Percentiles rank a stretch among this genome's conserved stretches.
These are phyloP conservation scores for Neosilurus hyrtlii DNA, from an alignment of 2,797 vertebrate species.

Conservation along the genomic window DNA sequence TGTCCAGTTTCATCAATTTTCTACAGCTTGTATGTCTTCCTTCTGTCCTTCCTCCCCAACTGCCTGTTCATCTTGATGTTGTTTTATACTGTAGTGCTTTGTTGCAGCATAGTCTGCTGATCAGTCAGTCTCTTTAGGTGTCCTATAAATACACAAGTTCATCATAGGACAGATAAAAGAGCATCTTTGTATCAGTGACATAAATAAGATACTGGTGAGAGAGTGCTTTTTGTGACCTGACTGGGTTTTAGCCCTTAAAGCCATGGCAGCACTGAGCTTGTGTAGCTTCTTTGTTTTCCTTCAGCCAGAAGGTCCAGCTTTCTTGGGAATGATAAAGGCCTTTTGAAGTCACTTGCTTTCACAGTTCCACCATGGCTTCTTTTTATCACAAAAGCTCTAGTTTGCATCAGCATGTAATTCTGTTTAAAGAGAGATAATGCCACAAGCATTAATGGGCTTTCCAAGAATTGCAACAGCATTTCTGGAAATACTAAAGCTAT, in stretches of 20 bases:
- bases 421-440: not conserved
- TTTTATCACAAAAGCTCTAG: slow-evolving; percentile 26
- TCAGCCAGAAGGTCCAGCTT: slow-evolving; percentile 33
- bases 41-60: not conserved
- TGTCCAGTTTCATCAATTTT: not conserved
- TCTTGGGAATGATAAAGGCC: slow-evolving; percentile 23
- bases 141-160: slow-evolving; percentile 12
- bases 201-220: not conserved
- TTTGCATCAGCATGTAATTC: slow-evolving; percentile 26
- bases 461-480: not conserved
- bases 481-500: not conserved
- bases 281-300: slow-evolving; percentile 39
- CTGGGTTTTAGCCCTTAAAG: slow-evolving; percentile 4
- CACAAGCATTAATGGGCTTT: slow-evolving; percentile 13
- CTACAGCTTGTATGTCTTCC: not conserved
- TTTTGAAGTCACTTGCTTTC: slow-evolving; percentile 28
- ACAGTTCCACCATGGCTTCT: slow-evolving; percentile 2
- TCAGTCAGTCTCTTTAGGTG: slow-evolving; percentile 18
- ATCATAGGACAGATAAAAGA: slow-evolving; percentile 17
- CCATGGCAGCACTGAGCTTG: slow-evolving; percentile 5
- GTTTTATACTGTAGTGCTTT: not conserved
- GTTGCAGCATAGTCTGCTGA: slow-evolving; percentile 27
- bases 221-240: not conserved
- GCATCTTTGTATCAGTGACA: slow-evolving; percentile 10
- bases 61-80: not conserved